phyloP scores from a whole-genome alignment of 92 coral and sea anemone genomes.

The Galaxea fascicularis region DNA sequence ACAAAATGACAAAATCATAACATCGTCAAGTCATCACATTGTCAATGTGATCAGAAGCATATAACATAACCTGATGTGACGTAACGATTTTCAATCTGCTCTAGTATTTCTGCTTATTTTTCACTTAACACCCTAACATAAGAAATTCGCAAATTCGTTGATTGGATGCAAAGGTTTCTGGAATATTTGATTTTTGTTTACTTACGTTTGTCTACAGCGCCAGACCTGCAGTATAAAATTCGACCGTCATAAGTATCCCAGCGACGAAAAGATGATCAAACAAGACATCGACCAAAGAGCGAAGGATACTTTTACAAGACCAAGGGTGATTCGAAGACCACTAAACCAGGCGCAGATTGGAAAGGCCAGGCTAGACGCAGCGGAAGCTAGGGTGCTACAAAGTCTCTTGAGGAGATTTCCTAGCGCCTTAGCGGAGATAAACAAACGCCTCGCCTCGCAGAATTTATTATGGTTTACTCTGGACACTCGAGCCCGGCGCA shows the following conservation, averaged over 20 bases:
- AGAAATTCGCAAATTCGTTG: too few species aligned
- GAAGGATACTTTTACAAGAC: conserved; percentile 16
- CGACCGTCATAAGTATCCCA: not conserved
- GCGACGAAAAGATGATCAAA: conserved; percentile 1
- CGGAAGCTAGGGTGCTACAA: conserved; percentile 18
- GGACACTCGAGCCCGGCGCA: not conserved
- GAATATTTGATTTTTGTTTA: too few species aligned
- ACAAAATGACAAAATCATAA: too few species aligned
- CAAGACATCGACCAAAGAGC: not conserved
- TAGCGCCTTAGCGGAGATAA: conserved; percentile 55
- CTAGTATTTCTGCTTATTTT: too few species aligned
- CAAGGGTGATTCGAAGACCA: conserved; percentile 22
- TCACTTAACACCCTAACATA: too few species aligned
- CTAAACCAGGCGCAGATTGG: conserved; percentile 15
- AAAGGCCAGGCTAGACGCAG: conserved; percentile 3
- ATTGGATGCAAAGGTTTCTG: too few species aligned
- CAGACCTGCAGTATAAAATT: not conserved
- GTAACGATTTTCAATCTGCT: too few species aligned
- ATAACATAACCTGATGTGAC: too few species aligned
- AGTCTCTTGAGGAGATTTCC: conserved; percentile 41
- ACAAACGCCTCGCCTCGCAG: conserved; percentile 58
- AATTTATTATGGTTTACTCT: conserved; percentile 44
- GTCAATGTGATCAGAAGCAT: too few species aligned
- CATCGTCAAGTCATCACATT: too few species aligned
- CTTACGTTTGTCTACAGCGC: not conserved